These are phyloP conservation scores for Calycopis cecrops DNA, from an alignment of 1,140 invertebrate genomes.

Conservation along the genomic window DNA sequence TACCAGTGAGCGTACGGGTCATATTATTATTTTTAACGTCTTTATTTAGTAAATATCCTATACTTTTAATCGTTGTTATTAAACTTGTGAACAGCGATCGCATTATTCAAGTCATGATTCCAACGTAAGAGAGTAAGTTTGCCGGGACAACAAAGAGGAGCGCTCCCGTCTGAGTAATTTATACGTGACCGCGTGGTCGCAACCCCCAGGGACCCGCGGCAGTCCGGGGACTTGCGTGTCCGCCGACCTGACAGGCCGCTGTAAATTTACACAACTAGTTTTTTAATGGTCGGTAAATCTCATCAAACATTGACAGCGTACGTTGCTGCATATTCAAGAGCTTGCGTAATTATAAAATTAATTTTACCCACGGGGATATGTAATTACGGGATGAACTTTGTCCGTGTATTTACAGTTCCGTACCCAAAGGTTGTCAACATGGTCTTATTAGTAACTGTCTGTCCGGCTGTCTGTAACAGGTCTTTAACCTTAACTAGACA, in stretches of 20 bases:
- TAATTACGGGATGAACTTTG: too few species aligned
- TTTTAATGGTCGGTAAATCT: slow-evolving; percentile 20
- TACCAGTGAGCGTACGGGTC: too few species aligned
- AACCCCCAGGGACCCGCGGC: slow-evolving; percentile 32
- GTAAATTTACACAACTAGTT: slow-evolving; percentile 20
- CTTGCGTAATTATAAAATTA: slow-evolving; percentile 12
- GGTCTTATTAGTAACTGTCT: too few species aligned
- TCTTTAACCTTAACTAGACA: too few species aligned
- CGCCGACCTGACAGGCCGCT: slow-evolving; percentile 19
- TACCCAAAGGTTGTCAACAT: too few species aligned
- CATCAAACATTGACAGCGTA: slow-evolving; percentile 13
- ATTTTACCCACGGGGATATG: too few species aligned
- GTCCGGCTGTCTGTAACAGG: too few species aligned
- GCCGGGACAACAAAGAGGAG: slow-evolving; percentile 22
- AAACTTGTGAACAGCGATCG: too few species aligned
- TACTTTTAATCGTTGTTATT: too few species aligned
- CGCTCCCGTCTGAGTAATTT: slow-evolving; percentile 24
- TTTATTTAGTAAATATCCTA: too few species aligned
- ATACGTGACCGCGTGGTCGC: slow-evolving; percentile 30
- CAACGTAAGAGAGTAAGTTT: slow-evolving; percentile 22
- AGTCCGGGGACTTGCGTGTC: slow-evolving; percentile 38
- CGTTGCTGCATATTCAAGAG: slow-evolving; percentile 1
- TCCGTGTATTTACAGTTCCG: too few species aligned
- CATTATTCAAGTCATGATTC: slow-evolving; percentile 24
- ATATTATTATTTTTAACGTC: too few species aligned